A percentile compares a stretch with the other conserved stretches of the same genome.
Evolutionary conservation across 2,888 invertebrate species (phyloP).

Genomic region (Phyllotreta striolata): DNA sequence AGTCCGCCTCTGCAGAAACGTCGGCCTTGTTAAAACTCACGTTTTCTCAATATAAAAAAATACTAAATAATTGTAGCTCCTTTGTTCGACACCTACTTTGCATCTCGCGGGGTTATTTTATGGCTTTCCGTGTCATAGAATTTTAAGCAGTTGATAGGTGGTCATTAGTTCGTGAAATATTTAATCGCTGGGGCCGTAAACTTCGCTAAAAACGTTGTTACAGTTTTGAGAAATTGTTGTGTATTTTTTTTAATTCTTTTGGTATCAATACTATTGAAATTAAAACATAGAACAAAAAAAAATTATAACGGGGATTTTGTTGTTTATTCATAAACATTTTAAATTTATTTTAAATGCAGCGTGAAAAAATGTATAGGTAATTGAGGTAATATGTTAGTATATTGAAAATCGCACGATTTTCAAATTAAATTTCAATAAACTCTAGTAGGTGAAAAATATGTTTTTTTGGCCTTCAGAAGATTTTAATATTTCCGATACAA

Average conservation of each 20-base stretch:
- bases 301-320: not conserved
- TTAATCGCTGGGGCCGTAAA: constrained; percentile 21
- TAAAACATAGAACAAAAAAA: too few species aligned
- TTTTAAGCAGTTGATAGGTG: constrained; percentile 21
- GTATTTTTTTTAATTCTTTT: not conserved
- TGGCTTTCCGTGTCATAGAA: constrained; percentile 28
- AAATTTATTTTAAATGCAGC: too few species aligned
- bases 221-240: constrained; percentile 6
- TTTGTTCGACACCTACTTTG: constrained; percentile 36
- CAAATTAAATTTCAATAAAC: too few species aligned
- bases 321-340: not conserved
- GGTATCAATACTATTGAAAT: too few species aligned
- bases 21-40: constrained; percentile 36
- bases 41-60: constrained; percentile 27
- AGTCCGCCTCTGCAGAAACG: constrained; percentile 10
- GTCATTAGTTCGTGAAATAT: constrained; percentile 14
- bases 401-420: too few species aligned
- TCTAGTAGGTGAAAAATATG: too few species aligned
- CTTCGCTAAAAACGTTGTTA: constrained; percentile 1
- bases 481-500: too few species aligned
- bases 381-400: too few species aligned
- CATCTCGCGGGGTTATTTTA: constrained; percentile 33
- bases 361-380: too few species aligned
- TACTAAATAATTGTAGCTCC: constrained; percentile 27
- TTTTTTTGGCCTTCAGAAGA: too few species aligned